Evolutionary conservation across 2,113 vertebrate species (phyloP).

Genomic region (Paracanthobrama guichenoti): DNA sequence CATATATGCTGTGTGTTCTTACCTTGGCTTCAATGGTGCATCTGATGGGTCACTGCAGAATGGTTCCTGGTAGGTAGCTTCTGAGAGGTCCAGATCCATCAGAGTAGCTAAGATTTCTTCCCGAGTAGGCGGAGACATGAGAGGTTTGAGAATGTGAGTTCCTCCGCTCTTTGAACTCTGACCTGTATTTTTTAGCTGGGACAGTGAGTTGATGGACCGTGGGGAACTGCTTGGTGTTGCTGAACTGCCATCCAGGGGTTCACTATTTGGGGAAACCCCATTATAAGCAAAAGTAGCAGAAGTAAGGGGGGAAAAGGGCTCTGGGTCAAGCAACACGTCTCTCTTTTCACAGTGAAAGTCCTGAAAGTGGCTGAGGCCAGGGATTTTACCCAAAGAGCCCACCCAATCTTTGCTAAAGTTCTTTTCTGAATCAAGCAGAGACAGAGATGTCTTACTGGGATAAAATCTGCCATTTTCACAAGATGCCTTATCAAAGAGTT

Average conservation of each 20-base stretch:
- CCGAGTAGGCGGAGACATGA: slow-evolving; percentile 96
- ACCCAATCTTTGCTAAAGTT: slow-evolving; percentile 78
- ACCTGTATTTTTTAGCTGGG: slow-evolving; percentile 84
- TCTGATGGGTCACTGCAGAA: slow-evolving; percentile 97
- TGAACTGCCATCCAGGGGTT: slow-evolving; percentile 83
- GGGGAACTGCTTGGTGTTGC: slow-evolving; percentile 94
- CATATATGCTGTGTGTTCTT: slow-evolving; percentile 53
- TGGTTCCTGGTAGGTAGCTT: slow-evolving; percentile 92
- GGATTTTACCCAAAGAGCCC: slow-evolving; percentile 75
- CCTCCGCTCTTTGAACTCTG: slow-evolving; percentile 82
- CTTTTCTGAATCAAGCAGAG: slow-evolving; percentile 76
- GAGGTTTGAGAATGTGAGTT: slow-evolving; percentile 88
- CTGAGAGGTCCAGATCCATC: slow-evolving; percentile 88
- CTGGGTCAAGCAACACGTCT: slow-evolving; percentile 78
- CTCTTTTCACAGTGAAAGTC: slow-evolving; percentile 87
- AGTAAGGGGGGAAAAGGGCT: slow-evolving; percentile 77
- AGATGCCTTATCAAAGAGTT: slow-evolving; percentile 83
- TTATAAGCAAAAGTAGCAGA: slow-evolving; percentile 83
- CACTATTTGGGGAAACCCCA: slow-evolving; percentile 84
- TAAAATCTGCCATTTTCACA: slow-evolving; percentile 74
- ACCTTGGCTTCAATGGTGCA: slow-evolving; percentile 92
- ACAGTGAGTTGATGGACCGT: slow-evolving; percentile 89
- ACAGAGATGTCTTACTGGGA: slow-evolving; percentile 71
- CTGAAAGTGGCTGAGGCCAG: slow-evolving; percentile 84
- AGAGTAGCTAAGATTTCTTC: slow-evolving; percentile 94